A percentile compares a stretch with the other conserved stretches of the same genome.
Conservation (phyloP, 2,888 invertebrate genomes). For the Enoplolaimus lenunculus region DNA sequence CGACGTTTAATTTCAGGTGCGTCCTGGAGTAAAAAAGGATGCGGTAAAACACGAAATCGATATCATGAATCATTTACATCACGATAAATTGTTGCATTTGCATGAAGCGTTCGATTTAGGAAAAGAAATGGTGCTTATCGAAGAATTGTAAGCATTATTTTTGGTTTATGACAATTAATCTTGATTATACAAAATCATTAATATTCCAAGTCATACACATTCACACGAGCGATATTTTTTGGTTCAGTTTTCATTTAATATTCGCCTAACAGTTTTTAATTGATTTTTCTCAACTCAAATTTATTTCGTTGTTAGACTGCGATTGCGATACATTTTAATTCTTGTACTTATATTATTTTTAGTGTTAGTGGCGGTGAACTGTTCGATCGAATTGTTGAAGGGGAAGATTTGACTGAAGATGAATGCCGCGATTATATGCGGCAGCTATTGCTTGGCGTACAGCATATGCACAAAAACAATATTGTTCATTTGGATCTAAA, state of each 20-base stretch:
- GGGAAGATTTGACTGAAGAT: slow-evolving; percentile 42
- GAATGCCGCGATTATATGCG: slow-evolving; percentile 44
- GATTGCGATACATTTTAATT: no score
- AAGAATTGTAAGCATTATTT: slow-evolving; percentile 42
- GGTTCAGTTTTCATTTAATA: not conserved
- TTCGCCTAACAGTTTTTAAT: no score
- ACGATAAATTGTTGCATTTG: slow-evolving; percentile 43
- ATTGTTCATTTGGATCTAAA: slow-evolving; percentile 45
- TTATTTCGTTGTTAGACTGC: no score
- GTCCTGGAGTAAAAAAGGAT: slow-evolving; percentile 42
- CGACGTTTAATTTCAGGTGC: no score
- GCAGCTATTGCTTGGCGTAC: slow-evolving; percentile 44
- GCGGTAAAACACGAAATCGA: slow-evolving; percentile 44
- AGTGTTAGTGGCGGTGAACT: slow-evolving; percentile 45
- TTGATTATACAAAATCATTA: no score
- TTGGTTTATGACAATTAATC: not conserved
- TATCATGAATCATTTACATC: slow-evolving; percentile 44
- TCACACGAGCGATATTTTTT: no score
- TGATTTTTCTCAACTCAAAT: no score
- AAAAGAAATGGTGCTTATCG: slow-evolving; percentile 45
- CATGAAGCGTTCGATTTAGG: slow-evolving; percentile 44
- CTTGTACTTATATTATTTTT: slow-evolving; percentile 20
- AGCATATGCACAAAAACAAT: slow-evolving; percentile 44
- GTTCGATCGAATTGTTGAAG: slow-evolving; percentile 43
- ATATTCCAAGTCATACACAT: no score